A percentile compares a stretch with the other conserved stretches of the same genome.
Conservation (phyloP, 2,888 invertebrate species). For the Prenolepis imparis region DNA sequence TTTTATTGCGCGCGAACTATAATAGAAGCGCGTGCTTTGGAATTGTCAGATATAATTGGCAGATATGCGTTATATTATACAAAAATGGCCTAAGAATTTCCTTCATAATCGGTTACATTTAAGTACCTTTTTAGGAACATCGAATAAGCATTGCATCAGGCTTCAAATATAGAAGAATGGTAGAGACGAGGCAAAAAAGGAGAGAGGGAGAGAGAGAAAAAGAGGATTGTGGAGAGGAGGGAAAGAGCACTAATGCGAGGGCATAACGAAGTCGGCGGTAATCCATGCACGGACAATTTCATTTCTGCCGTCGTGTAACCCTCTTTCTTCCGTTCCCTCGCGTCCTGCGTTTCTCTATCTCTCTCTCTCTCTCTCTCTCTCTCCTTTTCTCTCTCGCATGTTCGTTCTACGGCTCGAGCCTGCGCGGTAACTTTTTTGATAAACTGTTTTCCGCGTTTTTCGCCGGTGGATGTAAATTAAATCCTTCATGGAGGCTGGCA, state of each 20-base stretch:
- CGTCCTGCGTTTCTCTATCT: conserved; percentile 50
- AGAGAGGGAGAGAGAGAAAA: conserved; percentile 55
- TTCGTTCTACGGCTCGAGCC: conserved; percentile 64
- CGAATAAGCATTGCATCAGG: conserved; percentile 67
- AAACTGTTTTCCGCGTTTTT: conserved; percentile 85
- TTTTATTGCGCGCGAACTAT: conserved; percentile 34
- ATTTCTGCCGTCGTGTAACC: conserved; percentile 76
- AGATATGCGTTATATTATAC: conserved; percentile 54
- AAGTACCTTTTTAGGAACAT: conserved; percentile 66
- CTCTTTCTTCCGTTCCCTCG: conserved; percentile 72
- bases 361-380: conserved; percentile 40
- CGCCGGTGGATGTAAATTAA: conserved; percentile 84
- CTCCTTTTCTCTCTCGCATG: conserved; percentile 35
- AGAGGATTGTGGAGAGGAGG: conserved; percentile 55
- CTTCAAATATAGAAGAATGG: conserved; percentile 66
- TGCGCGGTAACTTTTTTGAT: conserved; percentile 84
- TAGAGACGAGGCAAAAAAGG: conserved; percentile 32
- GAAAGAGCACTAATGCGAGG: conserved; percentile 73
- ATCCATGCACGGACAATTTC: conserved; percentile 81
- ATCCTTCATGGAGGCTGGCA: conserved; percentile 78
- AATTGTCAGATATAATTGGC: conserved; percentile 53
- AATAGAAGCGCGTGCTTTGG: conserved; percentile 35
- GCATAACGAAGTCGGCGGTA: conserved; percentile 77
- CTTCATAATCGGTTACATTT: conserved; percentile 60
- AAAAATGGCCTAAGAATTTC: conserved; percentile 65